These are phyloP conservation scores for Colletes gigas DNA, from an alignment of 1,140 invertebrate species.

Conservation along the genomic window DNA sequence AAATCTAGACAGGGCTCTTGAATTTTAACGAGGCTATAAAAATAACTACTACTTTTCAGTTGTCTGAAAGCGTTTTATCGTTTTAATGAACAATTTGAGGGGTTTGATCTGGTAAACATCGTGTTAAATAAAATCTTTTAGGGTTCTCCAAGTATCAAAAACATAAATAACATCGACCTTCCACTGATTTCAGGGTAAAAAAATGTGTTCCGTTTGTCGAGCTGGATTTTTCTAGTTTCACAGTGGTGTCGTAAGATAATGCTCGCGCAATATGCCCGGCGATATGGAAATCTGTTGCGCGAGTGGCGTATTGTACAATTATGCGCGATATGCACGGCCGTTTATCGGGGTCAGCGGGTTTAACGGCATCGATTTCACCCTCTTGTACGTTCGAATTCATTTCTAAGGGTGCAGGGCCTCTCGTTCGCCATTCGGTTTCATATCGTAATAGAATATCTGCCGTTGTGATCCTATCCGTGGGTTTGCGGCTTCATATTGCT, in stretches of 20 bases:
- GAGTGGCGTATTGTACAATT: conserved; percentile 18
- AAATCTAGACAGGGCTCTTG: too few species aligned
- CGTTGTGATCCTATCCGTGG: neutral
- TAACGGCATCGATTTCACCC: conserved; percentile 4
- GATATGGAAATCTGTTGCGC: neutral
- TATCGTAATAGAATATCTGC: neutral
- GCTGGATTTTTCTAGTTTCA: neutral
- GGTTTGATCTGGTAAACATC: too few species aligned
- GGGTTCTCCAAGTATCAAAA: too few species aligned
- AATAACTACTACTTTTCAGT: too few species aligned
- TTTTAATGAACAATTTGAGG: too few species aligned
- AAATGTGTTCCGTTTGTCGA: too few species aligned
- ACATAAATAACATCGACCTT: too few species aligned
- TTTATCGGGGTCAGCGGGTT: conserved; percentile 28
- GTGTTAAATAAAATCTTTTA: too few species aligned
- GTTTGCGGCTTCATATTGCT: neutral
- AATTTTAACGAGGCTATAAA: too few species aligned
- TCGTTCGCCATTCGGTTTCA: conserved; percentile 9
- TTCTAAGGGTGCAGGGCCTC: conserved; percentile 3
- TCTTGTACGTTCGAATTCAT: conserved; percentile 18
- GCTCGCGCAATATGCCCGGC: conserved; percentile 14
- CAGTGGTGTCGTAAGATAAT: conserved; percentile 20
- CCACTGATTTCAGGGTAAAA: too few species aligned
- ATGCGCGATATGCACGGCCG: neutral
- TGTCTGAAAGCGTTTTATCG: too few species aligned